These are phyloP conservation scores for Blastomussa wellsi DNA, from an alignment of 92 coral and sea anemone species.

Conservation along the genomic window DNA sequence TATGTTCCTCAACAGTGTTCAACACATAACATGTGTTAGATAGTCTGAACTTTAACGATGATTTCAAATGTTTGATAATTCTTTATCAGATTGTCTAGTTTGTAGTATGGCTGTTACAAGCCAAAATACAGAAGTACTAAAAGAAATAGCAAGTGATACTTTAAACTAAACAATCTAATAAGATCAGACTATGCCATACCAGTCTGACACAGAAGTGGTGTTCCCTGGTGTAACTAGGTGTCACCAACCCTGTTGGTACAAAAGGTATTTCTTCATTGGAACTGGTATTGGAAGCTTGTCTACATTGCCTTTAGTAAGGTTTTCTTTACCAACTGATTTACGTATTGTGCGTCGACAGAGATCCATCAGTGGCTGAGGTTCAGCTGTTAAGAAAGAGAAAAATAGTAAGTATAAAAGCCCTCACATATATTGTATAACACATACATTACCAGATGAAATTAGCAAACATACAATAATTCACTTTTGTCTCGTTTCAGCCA, in stretches of 20 bases:
- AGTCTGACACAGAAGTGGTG: not conserved
- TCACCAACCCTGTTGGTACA: slow-evolving; percentile 85
- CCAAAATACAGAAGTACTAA: not conserved
- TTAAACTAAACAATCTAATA: not conserved
- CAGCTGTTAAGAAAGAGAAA: slow-evolving; percentile 66
- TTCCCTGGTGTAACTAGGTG: not conserved
- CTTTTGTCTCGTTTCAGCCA: not conserved
- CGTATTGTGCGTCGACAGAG: slow-evolving; percentile 93
- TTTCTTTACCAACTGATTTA: slow-evolving; percentile 96
- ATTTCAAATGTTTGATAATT: not conserved
- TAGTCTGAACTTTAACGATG: not conserved
- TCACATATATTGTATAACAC: too few species aligned
- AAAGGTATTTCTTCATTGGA: slow-evolving; percentile 88
- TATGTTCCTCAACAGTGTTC: not conserved
- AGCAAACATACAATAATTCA: not conserved
- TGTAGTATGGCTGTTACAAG: not conserved
- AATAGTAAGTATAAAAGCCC: not conserved
- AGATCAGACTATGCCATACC: not conserved
- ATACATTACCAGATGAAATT: not conserved
- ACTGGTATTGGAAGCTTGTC: slow-evolving; percentile 91
- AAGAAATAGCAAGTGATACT: not conserved
- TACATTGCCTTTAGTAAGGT: slow-evolving; percentile 82
- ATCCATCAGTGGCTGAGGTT: slow-evolving; percentile 96
- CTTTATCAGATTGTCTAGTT: not conserved
- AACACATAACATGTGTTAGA: not conserved